Conservation (phyloP, 1,140 invertebrate genomes). For the Pseudomyrmex pallidus region DNA sequence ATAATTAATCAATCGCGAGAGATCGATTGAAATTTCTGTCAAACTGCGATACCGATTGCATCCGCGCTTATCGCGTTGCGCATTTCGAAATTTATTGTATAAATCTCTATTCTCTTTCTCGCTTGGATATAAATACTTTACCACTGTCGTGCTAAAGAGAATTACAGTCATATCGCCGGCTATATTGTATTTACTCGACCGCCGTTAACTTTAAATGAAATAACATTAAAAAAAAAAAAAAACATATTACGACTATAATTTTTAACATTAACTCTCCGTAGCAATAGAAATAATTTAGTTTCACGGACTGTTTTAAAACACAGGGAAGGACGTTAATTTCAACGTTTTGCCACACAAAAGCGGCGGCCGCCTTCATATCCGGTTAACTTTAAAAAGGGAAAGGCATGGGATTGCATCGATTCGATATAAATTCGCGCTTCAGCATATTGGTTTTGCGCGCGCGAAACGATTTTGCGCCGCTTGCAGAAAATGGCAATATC, state of each 20-base stretch:
- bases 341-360: slow-evolving; percentile 13
- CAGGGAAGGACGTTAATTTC: slow-evolving; percentile 6
- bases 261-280: slow-evolving; percentile 11
- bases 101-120: background rate
- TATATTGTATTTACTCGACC: background rate
- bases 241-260: slow-evolving; percentile 11
- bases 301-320: background rate
- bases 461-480: slow-evolving; percentile 36
- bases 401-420: slow-evolving; percentile 13
- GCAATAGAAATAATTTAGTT: slow-evolving; percentile 33
- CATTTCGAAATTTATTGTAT: background rate
- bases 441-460: slow-evolving; percentile 38
- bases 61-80: background rate
- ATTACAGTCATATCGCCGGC: slow-evolving; percentile 26
- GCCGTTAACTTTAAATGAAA: slow-evolving; percentile 37
- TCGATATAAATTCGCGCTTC: slow-evolving; percentile 46
- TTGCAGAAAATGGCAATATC: slow-evolving; percentile 27
- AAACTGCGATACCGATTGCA: slow-evolving; percentile 20
- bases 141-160: background rate
- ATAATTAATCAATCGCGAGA: background rate
- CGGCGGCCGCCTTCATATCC: slow-evolving; percentile 8
- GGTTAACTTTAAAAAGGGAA: slow-evolving; percentile 45
- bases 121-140: background rate
- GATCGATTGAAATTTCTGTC: slow-evolving; percentile 9
- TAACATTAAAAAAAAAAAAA: background rate